Evolutionary conservation across 2,888 invertebrate species (phyloP), one percentile per base, ranked within the genome.

Genomic region (Eilema griseolum): DNA sequence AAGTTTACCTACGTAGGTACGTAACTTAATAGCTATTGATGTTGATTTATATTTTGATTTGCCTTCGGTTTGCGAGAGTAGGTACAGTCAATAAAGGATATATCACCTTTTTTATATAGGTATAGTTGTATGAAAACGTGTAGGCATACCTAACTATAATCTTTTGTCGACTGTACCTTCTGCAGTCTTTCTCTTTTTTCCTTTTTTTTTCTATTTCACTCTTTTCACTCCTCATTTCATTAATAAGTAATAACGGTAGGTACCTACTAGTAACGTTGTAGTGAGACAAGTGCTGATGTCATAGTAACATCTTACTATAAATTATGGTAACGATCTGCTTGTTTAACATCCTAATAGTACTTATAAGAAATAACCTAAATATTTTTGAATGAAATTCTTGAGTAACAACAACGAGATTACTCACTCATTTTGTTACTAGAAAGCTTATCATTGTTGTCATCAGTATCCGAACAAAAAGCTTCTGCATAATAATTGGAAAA

Each of bases 401-500:
- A 82, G 76, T 80, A 78, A 80, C 84, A 85, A 84, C 83, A 85
- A 86, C 80, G 66, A 86, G 84, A 87, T 89, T 87, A 86, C 33
- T 87, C 87, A 87, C 86, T 83, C 79, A 76, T 79, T 78, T 66
- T 83, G 76, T 86, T 86, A 85, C 86, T 89, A 92, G 92, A 92
- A 93, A 93, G 92, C 92, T 92, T 93, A 94, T 93, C 92, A 90
- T 83, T 85, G 84, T 77, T 82, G 84, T 86, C 87, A 92, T 92
- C 91, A 85, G 80, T 85, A 88, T 85, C 82, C 79, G 84, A 83
- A 90, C 92, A 92, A 93, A 95, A 94, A 94, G 92, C 93, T 92
- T 82, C 88, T 84, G 89, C 88, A 90, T 90, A 92, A 93, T 94
- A 92, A 94, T 94, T 93, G 94, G 93, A 94, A 94, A 93, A 92